Percentiles rank a stretch among this genome's conserved stretches.
Evolutionary conservation across 2,113 vertebrate species (phyloP).

Genomic region (Engystomops pustulosus): DNA sequence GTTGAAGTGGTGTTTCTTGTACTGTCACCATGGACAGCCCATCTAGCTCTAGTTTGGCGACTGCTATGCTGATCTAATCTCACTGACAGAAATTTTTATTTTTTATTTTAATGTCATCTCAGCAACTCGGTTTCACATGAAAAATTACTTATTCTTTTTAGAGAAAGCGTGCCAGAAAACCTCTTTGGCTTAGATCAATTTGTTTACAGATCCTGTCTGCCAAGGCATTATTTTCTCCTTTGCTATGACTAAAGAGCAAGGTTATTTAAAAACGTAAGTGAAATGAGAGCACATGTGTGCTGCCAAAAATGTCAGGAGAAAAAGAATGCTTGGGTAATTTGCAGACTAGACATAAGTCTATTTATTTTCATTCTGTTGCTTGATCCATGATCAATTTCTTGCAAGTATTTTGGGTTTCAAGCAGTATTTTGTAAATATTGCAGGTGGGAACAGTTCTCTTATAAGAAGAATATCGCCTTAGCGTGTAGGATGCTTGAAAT

Average conservation of each 20-base stretch:
- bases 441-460: slow-evolving; percentile 11
- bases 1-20: neutral
- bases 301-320: slow-evolving; percentile 47
- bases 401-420: neutral
- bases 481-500: slow-evolving; percentile 7
- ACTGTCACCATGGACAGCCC: neutral
- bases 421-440: slow-evolving; percentile 4
- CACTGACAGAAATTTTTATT: slow-evolving; percentile 41
- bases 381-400: neutral
- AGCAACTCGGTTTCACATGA: slow-evolving; percentile 44
- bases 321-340: slow-evolving; percentile 28
- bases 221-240: slow-evolving; percentile 55
- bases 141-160: slow-evolving; percentile 41
- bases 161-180: slow-evolving; percentile 46
- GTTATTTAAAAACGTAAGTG: slow-evolving; percentile 52
- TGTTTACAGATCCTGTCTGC: slow-evolving; percentile 54
- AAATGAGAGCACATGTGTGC: slow-evolving; percentile 17
- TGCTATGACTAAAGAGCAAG: slow-evolving; percentile 51
- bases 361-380: slow-evolving; percentile 31
- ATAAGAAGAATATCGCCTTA: neutral
- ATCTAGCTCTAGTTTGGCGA: neutral
- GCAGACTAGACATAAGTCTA: slow-evolving; percentile 51
- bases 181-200: slow-evolving; percentile 51
- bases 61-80: slow-evolving; percentile 40
- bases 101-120: slow-evolving; percentile 47